These are phyloP conservation scores for Sialia sialis DNA, from an alignment of 2,113 vertebrate species.

Conservation along the genomic window DNA sequence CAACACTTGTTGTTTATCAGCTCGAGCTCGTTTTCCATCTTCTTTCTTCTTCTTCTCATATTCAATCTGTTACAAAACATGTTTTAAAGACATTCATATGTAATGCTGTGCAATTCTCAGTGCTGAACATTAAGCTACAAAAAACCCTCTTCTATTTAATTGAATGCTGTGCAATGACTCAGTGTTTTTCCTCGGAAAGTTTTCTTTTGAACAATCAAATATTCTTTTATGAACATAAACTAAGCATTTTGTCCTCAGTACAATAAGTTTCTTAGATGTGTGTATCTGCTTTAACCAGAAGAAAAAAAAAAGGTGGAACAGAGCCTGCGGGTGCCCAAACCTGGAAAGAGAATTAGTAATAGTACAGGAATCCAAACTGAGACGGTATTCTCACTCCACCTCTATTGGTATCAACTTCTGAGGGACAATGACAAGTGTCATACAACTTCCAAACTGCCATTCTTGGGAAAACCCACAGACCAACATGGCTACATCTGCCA, in stretches of 20 bases:
- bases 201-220: neutral
- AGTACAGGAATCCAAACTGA: neutral
- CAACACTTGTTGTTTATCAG: conserved; percentile 91
- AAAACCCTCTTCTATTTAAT: neutral
- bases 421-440: neutral
- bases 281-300: neutral
- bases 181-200: neutral
- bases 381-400: neutral
- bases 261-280: neutral
- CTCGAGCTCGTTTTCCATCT: conserved; percentile 92
- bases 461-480: neutral
- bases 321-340: neutral
- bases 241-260: neutral
- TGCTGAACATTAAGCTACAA: neutral
- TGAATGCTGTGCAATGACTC: conserved; percentile 1
- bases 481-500: neutral
- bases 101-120: neutral
- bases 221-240: neutral
- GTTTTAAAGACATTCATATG: neutral
- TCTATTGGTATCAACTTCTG: neutral
- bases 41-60: conserved; percentile 96
- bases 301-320: neutral
- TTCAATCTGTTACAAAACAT: conserved; percentile 77
- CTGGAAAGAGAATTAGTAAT: neutral
- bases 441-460: neutral